Conservation (phyloP, 2,113 vertebrate species). For the human region DNA sequence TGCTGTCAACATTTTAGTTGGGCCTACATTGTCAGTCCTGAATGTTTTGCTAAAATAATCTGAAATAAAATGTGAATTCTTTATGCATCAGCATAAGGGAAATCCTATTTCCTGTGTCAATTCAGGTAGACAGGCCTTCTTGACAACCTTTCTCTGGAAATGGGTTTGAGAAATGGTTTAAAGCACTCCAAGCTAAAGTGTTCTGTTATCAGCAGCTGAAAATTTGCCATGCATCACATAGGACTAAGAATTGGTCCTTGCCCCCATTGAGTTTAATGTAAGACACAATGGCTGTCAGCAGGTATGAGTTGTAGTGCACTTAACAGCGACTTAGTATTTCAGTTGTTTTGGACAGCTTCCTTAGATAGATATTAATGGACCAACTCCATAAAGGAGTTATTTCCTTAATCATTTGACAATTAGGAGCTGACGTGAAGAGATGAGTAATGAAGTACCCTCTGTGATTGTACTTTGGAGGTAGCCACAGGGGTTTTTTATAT, state of each 20-base stretch:
- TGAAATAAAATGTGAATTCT: slow-evolving; percentile 38
- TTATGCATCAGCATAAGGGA: neutral
- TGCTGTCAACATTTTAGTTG: neutral
- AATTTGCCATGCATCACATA: neutral
- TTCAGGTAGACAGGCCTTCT: neutral
- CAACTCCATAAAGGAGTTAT: slow-evolving; percentile 76
- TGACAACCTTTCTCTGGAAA: slow-evolving; percentile 34
- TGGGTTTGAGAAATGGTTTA: neutral
- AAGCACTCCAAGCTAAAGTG: neutral
- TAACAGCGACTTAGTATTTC: slow-evolving; percentile 78
- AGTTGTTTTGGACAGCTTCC: slow-evolving; percentile 76
- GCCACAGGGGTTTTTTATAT: slow-evolving; percentile 19
- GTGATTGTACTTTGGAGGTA: neutral
- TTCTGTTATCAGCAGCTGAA: neutral
- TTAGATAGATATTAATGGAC: slow-evolving; percentile 74
- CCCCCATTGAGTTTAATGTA: slow-evolving; percentile 46
- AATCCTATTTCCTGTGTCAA: neutral
- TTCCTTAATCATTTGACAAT: slow-evolving; percentile 82
- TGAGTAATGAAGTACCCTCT: slow-evolving; percentile 72
- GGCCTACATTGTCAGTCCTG: slow-evolving; percentile 3
- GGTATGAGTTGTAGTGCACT: slow-evolving; percentile 60
- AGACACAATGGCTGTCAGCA: slow-evolving; percentile 66
- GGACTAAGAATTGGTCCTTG: neutral
- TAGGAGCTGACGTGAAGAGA: slow-evolving; percentile 73
- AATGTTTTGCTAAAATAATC: slow-evolving; percentile 24